Evolutionary conservation across 2,113 vertebrate species (phyloP).

Genomic region (Lepisosteus oculatus): DNA sequence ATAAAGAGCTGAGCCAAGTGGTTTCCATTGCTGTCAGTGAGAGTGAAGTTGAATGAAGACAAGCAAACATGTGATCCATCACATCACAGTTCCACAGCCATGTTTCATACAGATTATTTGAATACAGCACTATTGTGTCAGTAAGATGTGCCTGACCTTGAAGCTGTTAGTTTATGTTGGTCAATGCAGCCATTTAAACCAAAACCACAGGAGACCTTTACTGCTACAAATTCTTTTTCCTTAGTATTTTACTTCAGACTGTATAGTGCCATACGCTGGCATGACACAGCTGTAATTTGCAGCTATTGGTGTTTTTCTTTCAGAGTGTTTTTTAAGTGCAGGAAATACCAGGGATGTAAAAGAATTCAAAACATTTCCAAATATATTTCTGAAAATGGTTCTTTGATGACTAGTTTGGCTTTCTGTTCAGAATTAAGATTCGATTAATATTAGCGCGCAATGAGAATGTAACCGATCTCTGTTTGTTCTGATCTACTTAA

Average conservation of each 20-base stretch:
- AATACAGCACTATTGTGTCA: not conserved
- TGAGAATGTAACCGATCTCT: not conserved
- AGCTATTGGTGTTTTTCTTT: not conserved
- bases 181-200: not conserved
- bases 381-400: too few relatives aligned
- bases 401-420: too few relatives aligned
- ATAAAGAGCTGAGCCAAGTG: not conserved
- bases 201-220: not conserved
- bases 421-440: too few relatives aligned
- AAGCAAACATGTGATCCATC: too few relatives aligned
- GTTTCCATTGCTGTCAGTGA: not conserved
- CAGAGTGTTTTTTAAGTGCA: not conserved
- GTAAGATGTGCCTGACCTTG: conserved; percentile 5
- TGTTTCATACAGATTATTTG: too few relatives aligned
- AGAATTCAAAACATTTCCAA: too few relatives aligned
- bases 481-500: not conserved
- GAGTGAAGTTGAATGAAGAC: not conserved
- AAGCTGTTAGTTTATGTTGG: not conserved
- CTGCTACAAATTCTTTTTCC: not conserved
- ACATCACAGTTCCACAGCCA: not conserved
- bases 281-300: not conserved
- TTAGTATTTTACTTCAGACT: not conserved
- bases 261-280: not conserved
- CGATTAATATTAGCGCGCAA: too few relatives aligned
- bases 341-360: too few relatives aligned